Conservation (phyloP, 2,888 invertebrate species). For the Hoplodrina ambigua region DNA sequence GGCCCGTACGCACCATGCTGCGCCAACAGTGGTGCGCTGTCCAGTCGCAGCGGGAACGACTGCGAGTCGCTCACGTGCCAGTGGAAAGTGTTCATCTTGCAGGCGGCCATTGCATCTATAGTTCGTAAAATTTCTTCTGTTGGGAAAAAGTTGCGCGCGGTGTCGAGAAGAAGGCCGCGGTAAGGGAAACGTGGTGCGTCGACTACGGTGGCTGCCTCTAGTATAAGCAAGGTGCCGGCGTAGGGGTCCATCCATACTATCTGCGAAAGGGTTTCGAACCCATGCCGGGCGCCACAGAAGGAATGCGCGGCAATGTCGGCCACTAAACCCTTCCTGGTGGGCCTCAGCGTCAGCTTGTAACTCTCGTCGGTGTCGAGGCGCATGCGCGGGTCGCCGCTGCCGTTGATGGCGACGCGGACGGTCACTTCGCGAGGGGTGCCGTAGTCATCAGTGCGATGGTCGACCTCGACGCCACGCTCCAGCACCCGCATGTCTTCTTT, state of each 20-base stretch:
- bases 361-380: constrained; percentile 93
- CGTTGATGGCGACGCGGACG: constrained; percentile 89
- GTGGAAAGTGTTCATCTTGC: constrained; percentile 97
- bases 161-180: constrained; percentile 97
- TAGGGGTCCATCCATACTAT: constrained; percentile 95
- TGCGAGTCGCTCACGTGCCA: constrained; percentile 98
- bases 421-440: constrained; percentile 84
- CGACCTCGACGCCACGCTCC: constrained; percentile 80
- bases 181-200: constrained; percentile 95
- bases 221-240: constrained; percentile 90
- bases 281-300: constrained; percentile 95
- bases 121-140: constrained; percentile 93
- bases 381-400: constrained; percentile 89
- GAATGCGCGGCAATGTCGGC: constrained; percentile 92
- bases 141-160: constrained; percentile 97
- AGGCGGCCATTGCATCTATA: constrained; percentile 96
- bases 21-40: constrained; percentile 94
- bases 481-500: constrained; percentile 86
- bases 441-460: constrained; percentile 68
- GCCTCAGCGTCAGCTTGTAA: constrained; percentile 92
- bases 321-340: constrained; percentile 86
- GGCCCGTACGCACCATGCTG: constrained; percentile 96
- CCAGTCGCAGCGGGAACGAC: constrained; percentile 96
- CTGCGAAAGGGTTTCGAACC: constrained; percentile 94
- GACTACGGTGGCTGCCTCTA: constrained; percentile 92